Base-by-base conservation (phyloP, 2,797 vertebrate species). In the Typhlichthys eigenmanni region DNA sequence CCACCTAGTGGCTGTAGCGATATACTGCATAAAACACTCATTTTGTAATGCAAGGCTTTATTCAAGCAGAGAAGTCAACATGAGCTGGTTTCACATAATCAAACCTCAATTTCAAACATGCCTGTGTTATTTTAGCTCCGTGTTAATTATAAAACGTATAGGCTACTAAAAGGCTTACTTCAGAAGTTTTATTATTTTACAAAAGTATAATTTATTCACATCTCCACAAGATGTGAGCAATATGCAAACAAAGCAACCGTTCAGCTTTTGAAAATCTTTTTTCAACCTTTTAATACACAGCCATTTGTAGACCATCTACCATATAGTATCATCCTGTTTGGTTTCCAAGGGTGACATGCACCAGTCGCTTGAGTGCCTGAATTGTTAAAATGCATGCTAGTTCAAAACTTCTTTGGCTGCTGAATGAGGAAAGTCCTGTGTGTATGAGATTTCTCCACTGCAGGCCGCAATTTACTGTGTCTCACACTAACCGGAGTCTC, bases 361-460 rank as follows among this genome's bases (percentile, higher is more conserved):
- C 76, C 34, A 32, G 71, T 3, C 55, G 47, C 9, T 74, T 64
- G 68, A 64, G 45, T 56, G 1, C 54, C 12, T 29, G 12, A 16
- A 13, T 24, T 16, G 12, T 13, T 46, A 0, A 7, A 13, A 61
- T 6, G 24, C 0, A 4, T 7, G 53, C 47, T 10, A 12, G 48
- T 75, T 94, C 91, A 96, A 84, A 77, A 95, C 89, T 96, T 97
- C 72, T 93, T 91, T 4, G 96, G 96, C 87, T 99, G 97, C 66
- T 98, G 96, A 87, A 98, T 96, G 85, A 91, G 83, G 77, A 92
- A 91, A 68, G 85, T 87, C 76, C 92, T 94, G 13, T 86, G 90
- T 1, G 78, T 78, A 64, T 92, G 83, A 1, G 82, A 66, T 88
- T 96, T 98, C 87, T 96, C 95, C 87, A 95, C 51, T 0, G 94